Base-by-base conservation (phyloP, 2,888 invertebrate species). In the Netelia melanura region DNA sequence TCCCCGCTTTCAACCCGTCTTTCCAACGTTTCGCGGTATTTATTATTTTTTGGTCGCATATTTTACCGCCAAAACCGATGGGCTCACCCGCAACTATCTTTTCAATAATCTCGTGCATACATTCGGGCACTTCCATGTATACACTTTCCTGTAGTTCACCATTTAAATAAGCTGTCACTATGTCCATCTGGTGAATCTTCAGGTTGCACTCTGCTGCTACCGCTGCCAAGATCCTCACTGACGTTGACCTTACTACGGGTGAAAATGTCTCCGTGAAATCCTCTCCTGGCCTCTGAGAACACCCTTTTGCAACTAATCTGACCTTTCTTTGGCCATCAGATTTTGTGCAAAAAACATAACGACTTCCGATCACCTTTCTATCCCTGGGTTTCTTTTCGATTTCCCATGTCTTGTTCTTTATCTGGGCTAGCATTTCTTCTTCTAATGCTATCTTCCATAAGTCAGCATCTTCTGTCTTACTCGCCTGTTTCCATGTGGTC, bases 141-240 rank as follows among this genome's bases (percentile, higher is more conserved):
- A 78, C 70, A 21, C 61, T 58, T 25, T 82, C 81, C 21, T 77
- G 52, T 5, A 85, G 56, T n/a, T 81, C 68, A 8, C 81, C 75
- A 44, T 85, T 85, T 3, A 86, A 54, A 30, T 85, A 85, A 11
- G 85, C 84, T 9, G 62, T 81, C 9, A 68, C 65, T 10, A 85
- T 25, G 54, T 82, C 81, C 74, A 85, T 65, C 25, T 85, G 81
- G 56, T 81, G 77, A 38, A 85, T 82, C 9, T 77, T 68, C 21
- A 80, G 52, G 6, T 52, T 76, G 44, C 38, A 44, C 48, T 81
- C 74, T n/a, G 74, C 81, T 17, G 84, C 62, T 14, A 85, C 17
- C 3, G 81, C 72, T 21, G 78, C 72, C 61, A 85, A 8, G 6
- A 84, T 17, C 17, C 84, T 65, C n/a, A 84, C 25, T 23, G 76